Evolutionary conservation across 2,888 invertebrate species (phyloP).

Genomic region (Rotaria socialis): DNA sequence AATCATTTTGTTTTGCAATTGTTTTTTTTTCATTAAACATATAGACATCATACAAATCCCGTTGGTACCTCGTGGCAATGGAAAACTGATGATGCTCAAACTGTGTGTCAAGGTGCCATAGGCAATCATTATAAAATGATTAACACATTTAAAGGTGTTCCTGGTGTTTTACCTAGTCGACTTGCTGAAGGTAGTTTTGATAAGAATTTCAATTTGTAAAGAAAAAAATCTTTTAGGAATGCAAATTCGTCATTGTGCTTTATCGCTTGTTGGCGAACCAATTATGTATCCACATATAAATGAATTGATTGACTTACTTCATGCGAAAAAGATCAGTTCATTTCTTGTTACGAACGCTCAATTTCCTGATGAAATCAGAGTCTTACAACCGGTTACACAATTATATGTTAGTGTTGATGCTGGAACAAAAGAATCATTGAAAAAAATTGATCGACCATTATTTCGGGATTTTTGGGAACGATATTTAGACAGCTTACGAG

Average conservation of each 20-base stretch:
- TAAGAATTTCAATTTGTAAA: background rate
- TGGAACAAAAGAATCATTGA: constrained; percentile 63
- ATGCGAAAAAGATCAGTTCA: constrained; percentile 62
- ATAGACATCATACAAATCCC: constrained; percentile 61
- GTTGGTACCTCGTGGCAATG: constrained; percentile 67
- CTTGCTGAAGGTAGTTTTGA: constrained; percentile 60
- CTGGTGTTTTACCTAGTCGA: constrained; percentile 63
- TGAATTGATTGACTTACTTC: constrained; percentile 61
- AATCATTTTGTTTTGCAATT: background rate
- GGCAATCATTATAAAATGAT: constrained; percentile 63
- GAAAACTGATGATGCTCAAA: constrained; percentile 64
- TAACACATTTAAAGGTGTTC: constrained; percentile 63
- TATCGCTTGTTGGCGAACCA: constrained; percentile 66
- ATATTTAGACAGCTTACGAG: constrained; percentile 62
- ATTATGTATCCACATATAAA: constrained; percentile 67
- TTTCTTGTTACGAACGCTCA: constrained; percentile 67
- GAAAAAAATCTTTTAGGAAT: constrained; percentile 48
- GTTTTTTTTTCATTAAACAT: constrained; percentile 46
- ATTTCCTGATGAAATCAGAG: constrained; percentile 64
- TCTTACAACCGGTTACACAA: constrained; percentile 64
- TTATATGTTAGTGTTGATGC: constrained; percentile 66
- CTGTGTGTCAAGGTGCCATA: constrained; percentile 63
- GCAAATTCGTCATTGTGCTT: constrained; percentile 63
- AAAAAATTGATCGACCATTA: constrained; percentile 65
- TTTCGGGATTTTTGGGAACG: constrained; percentile 65